phyloP scores from a whole-genome alignment of 2,113 vertebrate species.

The Clupea harengus region DNA sequence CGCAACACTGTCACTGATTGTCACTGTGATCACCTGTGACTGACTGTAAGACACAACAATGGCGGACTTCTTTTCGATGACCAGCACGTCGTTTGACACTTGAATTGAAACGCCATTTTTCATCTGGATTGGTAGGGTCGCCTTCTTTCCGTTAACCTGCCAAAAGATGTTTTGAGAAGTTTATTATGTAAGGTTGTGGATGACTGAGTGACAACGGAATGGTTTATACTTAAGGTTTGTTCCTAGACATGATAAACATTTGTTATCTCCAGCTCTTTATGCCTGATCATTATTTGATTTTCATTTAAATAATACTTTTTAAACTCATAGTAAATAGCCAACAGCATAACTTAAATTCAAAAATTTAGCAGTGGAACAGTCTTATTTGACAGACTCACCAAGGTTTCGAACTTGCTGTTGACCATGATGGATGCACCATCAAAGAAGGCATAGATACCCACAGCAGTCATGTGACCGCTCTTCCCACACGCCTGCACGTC shows the following conservation, averaged over 20 bases:
- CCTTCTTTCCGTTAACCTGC: slow-evolving; percentile 58
- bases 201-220: background rate
- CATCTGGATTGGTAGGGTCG: slow-evolving; percentile 43
- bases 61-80: slow-evolving; percentile 48
- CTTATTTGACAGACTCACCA: slow-evolving; percentile 41
- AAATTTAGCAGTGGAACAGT: background rate
- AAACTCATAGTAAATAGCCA: background rate
- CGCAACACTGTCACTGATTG: slow-evolving; percentile 27
- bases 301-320: background rate
- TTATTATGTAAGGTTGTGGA: background rate
- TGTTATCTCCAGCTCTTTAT: background rate
- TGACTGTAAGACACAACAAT: slow-evolving; percentile 51
- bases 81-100: slow-evolving; percentile 31
- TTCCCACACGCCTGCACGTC: slow-evolving; percentile 38
- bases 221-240: background rate
- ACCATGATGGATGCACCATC: slow-evolving; percentile 41
- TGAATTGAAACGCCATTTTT: slow-evolving; percentile 47
- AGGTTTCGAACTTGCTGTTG: slow-evolving; percentile 26
- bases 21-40: slow-evolving; percentile 40
- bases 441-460: slow-evolving; percentile 41
- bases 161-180: background rate
- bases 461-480: background rate
- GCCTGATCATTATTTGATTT: background rate
- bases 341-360: background rate
- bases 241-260: background rate